Base-by-base conservation (phyloP, 2,797 vertebrate genomes). In the Centroberyx gerrardi region DNA sequence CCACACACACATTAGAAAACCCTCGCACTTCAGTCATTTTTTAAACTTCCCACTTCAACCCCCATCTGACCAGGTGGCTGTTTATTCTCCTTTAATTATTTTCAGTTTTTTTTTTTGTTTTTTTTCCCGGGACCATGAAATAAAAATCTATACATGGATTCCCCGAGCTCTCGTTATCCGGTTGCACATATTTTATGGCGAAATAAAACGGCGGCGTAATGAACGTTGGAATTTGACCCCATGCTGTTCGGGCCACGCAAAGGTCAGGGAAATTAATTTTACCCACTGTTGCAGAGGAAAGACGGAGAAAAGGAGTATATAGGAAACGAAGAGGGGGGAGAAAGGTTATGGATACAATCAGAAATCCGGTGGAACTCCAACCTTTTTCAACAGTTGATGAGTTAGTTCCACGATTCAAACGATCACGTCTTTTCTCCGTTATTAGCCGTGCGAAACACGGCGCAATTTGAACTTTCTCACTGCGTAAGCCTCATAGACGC, bases 191-290 rank as follows among this genome's bases (percentile, higher is more conserved):
- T 90, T 92, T 92, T 87, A 91, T 65, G 80, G 84, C 77, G 71
- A 87, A 90, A 92, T 90, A 85, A 92, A 93, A 90, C 52, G 3
- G 68, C 76, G 36, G 80, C 33, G 63, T 92, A 92, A 91, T 90
- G 91, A 94, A 91, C n/a, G 40, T 48, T 72, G 84, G 87, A 93
- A 88, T 92, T 86, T 93, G 88, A 93, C 87, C 89, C 79, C 58
- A 2, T 71, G 81, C 85, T 84, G 74, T 83, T 84, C 27, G 51
- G 91, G 87, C 87, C 82, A 75, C 27, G 56, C 67, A 85, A 90
- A 93, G 93, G 92, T 93, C 87, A 87, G 74, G 68, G 73, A 92
- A 92, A 93, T 92, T 88, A 85, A 92, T 94, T 93, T 91, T 79
- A 76, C 78, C 80, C 75, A 84, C 82, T 82, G 63, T 82, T 84